Evolutionary conservation across 1,140 invertebrate genomes (phyloP), one percentile per base, ranked within the genome.

Genomic region (Drosophila nebulosa): DNA sequence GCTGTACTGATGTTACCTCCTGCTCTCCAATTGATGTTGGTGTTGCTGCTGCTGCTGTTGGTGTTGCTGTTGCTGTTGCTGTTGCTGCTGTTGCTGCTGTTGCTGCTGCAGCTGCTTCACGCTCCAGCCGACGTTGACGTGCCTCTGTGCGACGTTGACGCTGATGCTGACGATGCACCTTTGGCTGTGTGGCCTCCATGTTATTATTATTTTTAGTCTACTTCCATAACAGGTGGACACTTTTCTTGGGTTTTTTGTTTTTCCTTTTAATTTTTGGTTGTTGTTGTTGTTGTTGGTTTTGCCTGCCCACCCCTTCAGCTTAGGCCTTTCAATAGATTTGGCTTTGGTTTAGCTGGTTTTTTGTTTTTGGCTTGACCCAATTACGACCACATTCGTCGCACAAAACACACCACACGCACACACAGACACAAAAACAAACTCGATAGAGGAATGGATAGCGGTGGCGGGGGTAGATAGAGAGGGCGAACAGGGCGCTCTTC

Each of bases 81-180:
- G 78, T 69, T 30, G 67, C 24, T 39, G 39, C 36, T 32, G 67
- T 12, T 30, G 64, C 36, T 32, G 58, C 53, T 42, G 59, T 36
- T 16, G 63, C 64, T 22, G 71, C 74, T 1, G 83, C 78, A 7
- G 79, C 83, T 39, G 83, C 84, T 50, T 89, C 83, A 12, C 84
- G 68, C 16, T 88, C 79, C 63, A 84, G 24, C 2, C 84, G 84
- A 61, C 85, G 67, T 52, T 89, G 85, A 14, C 85, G 81, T 21
- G 85, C 79, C 66, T 90, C 89, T 6, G 86, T 90, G 50, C 90
- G 90, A 3, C 81, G 78, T 61, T 86, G 81, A 30, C 90, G 84
- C 58, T 90, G 88, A 52, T 90, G 89, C 73, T 91, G 90, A 30
- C 84, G 88, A 89, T 91, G 90, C 65, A 91, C 90, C 73, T 91